Conservation (phyloP, 2,797 vertebrate species). For the Chelmon rostratus region DNA sequence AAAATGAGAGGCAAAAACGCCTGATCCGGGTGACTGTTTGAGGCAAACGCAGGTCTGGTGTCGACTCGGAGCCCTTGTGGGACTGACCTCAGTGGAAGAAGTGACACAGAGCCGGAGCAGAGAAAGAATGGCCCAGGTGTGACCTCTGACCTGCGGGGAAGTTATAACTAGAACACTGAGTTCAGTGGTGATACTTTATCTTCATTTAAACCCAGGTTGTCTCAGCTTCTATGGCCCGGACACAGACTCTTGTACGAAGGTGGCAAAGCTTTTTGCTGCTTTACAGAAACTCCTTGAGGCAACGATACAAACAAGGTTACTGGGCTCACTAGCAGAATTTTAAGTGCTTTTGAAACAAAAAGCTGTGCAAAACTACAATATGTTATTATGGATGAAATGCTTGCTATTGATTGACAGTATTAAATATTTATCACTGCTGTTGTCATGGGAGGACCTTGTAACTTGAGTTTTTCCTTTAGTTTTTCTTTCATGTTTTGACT, state of each 20-base stretch:
- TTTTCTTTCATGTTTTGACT: conserved; percentile 16
- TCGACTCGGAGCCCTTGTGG: conserved; percentile 69
- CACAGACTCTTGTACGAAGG: conserved; percentile 64
- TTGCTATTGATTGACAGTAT: conserved; percentile 21
- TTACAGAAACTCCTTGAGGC: conserved; percentile 52
- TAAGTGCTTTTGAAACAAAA: conserved; percentile 4
- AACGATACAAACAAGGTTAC: conserved; percentile 62
- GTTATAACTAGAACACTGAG: conserved; percentile 79
- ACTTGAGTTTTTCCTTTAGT: not conserved
- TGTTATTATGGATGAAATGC: conserved; percentile 12
- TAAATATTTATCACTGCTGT: conserved; percentile 26
- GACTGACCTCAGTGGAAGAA: conserved; percentile 73
- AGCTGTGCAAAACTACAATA: not conserved
- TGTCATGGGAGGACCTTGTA: conserved; percentile 8
- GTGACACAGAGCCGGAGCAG: conserved; percentile 76
- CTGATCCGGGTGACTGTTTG: conserved; percentile 59
- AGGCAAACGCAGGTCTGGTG: conserved; percentile 53
- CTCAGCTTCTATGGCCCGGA: conserved; percentile 45
- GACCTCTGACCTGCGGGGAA: conserved; percentile 71
- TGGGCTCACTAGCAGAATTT: conserved; percentile 11
- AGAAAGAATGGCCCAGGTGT: conserved; percentile 84
- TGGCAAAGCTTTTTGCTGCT: conserved; percentile 58
- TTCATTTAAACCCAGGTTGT: conserved; percentile 79
- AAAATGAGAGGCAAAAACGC: conserved; percentile 53
- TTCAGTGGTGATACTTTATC: conserved; percentile 77